A percentile compares a stretch with the other conserved stretches of the same genome.
These are phyloP conservation scores for Periplaneta americana DNA, from an alignment of 1,140 invertebrate species.

Conservation along the genomic window DNA sequence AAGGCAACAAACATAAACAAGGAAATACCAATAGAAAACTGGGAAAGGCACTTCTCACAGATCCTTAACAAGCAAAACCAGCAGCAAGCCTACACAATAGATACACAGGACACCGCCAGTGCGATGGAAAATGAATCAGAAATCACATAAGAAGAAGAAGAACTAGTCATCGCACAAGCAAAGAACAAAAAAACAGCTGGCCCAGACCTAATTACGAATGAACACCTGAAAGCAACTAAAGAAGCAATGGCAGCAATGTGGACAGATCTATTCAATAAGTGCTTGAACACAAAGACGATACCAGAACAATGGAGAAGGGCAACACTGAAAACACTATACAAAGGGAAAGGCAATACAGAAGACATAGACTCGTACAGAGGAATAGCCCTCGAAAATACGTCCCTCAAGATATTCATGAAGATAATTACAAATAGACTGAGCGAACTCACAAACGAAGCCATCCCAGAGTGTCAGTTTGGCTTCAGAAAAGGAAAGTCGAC, in stretches of 20 bases:
- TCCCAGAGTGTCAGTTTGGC: too few relatives aligned
- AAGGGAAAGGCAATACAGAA: too few relatives aligned
- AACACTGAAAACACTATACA: too few relatives aligned
- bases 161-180: not conserved
- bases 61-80: not conserved
- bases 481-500: not conserved
- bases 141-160: not conserved
- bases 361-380: not conserved
- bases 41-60: not conserved
- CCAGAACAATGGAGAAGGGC: not conserved
- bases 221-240: not conserved
- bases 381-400: not conserved
- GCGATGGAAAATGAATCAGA: not conserved
- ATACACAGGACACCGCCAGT: not conserved
- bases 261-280: not conserved
- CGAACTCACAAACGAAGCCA: not conserved
- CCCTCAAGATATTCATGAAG: not conserved
- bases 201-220: not conserved
- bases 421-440: not conserved
- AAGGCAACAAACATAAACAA: not conserved
- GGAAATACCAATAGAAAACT: not conserved
- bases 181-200: not conserved
- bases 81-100: not conserved
- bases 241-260: not conserved
- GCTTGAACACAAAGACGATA: not conserved